phyloP scores from a whole-genome alignment of 1,140 invertebrate genomes.

The Drosophila setifemur region DNA sequence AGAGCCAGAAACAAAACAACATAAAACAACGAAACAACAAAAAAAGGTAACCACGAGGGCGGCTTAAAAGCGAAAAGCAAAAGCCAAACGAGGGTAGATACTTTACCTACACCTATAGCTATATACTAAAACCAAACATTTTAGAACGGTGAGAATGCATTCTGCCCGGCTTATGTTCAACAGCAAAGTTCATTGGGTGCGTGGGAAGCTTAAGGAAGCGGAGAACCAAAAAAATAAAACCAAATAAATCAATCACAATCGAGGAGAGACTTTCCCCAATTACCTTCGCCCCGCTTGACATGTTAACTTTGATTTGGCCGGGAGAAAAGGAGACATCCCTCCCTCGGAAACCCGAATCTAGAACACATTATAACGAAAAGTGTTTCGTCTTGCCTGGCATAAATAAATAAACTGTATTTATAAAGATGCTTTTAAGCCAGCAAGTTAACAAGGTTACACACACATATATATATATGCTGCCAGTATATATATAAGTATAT shows the following conservation, averaged over 20 bases:
- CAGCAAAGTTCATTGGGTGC: slow-evolving; percentile 72
- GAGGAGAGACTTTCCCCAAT: slow-evolving; percentile 21
- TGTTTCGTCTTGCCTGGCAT: slow-evolving; percentile 70
- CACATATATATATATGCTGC: background rate
- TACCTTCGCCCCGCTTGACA: slow-evolving; percentile 57
- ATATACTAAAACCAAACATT: no score
- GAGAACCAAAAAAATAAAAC: slow-evolving; percentile 3
- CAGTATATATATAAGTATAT: background rate
- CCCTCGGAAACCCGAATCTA: slow-evolving; percentile 19
- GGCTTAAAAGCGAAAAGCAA: slow-evolving; percentile 19
- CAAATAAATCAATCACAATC: slow-evolving; percentile 28
- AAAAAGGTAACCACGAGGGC: slow-evolving; percentile 34
- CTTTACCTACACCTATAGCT: background rate
- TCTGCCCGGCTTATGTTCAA: slow-evolving; percentile 29
- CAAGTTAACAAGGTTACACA: slow-evolving; percentile 69
- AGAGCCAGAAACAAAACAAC: no score
- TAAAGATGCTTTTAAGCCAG: slow-evolving; percentile 80
- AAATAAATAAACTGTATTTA: slow-evolving; percentile 82
- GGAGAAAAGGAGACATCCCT: background rate
- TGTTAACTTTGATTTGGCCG: slow-evolving; percentile 63
- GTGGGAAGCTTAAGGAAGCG: slow-evolving; percentile 58
- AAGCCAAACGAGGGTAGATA: slow-evolving; percentile 31
- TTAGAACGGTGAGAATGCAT: slow-evolving; percentile 67
- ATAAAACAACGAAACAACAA: no score
- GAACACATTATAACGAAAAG: slow-evolving; percentile 67